A percentile compares a stretch with the other conserved stretches of the same genome.
Evolutionary conservation across 2,888 invertebrate genomes (phyloP).

Genomic region (Bursaphelenchus okinawaensis): DNA sequence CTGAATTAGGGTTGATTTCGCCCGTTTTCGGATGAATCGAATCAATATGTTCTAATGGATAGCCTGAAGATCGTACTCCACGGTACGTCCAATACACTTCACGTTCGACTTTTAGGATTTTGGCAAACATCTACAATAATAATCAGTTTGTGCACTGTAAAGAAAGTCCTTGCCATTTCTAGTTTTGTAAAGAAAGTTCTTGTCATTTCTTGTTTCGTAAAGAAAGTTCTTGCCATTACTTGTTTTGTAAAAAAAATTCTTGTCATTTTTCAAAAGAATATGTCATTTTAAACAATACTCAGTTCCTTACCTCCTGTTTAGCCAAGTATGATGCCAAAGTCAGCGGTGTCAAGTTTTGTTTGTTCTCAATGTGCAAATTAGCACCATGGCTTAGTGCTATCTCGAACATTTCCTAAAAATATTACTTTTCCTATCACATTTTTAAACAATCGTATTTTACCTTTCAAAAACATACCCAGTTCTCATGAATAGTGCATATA

Average conservation of each 20-base stretch:
- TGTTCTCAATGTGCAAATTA: constrained; percentile 76
- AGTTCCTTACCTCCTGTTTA: constrained; percentile 37
- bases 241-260: no score
- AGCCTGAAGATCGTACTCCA: constrained; percentile 86
- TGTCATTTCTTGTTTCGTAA: no score
- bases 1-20: constrained; percentile 85
- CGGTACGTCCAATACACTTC: constrained; percentile 97
- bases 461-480: constrained; percentile 60
- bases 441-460: background rate
- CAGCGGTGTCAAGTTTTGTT: constrained; percentile 79
- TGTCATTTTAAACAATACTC: background rate
- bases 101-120: constrained; percentile 87
- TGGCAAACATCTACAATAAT: constrained; percentile 73
- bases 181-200: no score
- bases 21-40: constrained; percentile 86
- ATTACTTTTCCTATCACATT: no score
- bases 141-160: background rate
- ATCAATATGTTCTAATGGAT: constrained; percentile 80
- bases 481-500: constrained; percentile 89
- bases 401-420: constrained; percentile 70
- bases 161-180: no score
- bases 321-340: constrained; percentile 66
- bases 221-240: no score
- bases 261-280: no score
- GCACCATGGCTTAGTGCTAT: constrained; percentile 88